Evolutionary conservation across 2,113 vertebrate species (phyloP), one percentile per base, ranked within the genome.

Genomic region (Trematocara zebra): DNA sequence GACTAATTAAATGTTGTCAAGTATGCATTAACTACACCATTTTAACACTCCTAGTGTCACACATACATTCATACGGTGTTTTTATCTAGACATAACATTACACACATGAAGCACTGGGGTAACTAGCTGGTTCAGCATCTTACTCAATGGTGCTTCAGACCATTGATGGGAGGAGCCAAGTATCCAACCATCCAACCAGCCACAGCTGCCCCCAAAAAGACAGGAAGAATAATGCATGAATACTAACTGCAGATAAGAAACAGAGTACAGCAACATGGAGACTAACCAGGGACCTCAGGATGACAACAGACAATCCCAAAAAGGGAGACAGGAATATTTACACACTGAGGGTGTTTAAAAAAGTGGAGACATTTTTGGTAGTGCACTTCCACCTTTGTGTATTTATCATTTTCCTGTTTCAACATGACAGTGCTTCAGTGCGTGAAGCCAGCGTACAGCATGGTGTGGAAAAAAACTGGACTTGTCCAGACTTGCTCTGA

Each of bases 11-110:
- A 17, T 17, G 40, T 11, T 72, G 20, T 4, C 40, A 17, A 10
- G 67, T 44, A 17, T 17, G 20, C 40, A 72, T 72, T 23, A 74
- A 4, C 23, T 31, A 6, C 15, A 31, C 9, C 23, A 11, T 47
- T 28, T 28, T 7, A 11, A 49, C 69, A 31, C 15, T 49, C 1
- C 6, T 49, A 2, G 1, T 28, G 67, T 5, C 40, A 37, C 59
- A 20, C 59, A 64, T 37, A 64, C 18, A 64, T 20, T 12, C 59
- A 64, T 20, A 1, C 33, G 12, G 33, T 64, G 59, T 64, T 64
- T 64, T 64, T 64, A 37, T 64, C 59, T 0, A 0, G 10, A 64
- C 6, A 64, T 37, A 37, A 64, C 59, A 64, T 64, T 64, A 0
- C 33, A 64, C 59, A n/a, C 17, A 20, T n/a, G 59, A 64, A 20